Evolutionary conservation across 2,113 vertebrate genomes (phyloP).

Genomic region (Tupaia tana): DNA sequence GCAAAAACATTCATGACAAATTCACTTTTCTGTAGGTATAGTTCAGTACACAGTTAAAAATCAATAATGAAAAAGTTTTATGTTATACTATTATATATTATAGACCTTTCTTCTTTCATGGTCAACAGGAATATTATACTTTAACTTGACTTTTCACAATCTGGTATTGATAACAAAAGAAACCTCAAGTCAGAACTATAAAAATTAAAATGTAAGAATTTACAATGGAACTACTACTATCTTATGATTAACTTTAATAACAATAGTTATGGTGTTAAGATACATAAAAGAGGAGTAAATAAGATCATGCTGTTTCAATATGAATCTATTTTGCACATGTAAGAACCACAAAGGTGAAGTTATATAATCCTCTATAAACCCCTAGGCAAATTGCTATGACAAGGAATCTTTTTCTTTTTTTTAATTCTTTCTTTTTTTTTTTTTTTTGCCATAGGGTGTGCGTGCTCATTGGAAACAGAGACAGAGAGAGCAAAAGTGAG

Average conservation of each 20-base stretch:
- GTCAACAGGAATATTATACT: neutral
- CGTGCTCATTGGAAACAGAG: too few relatives aligned
- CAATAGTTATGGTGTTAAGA: neutral
- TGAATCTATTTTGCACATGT: conserved; percentile 31
- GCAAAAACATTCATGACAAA: neutral
- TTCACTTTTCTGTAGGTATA: neutral
- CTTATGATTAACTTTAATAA: neutral
- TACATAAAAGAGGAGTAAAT: neutral
- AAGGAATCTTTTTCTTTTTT: neutral
- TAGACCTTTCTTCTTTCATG: conserved; percentile 1
- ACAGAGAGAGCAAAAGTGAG: too few relatives aligned
- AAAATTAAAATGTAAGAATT: conserved; percentile 32
- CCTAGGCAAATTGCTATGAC: conserved; percentile 5
- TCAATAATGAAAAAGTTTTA: neutral
- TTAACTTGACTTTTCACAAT: conserved; percentile 16
- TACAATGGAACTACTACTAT: conserved; percentile 27
- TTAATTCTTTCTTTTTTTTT: too few relatives aligned
- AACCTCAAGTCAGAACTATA: neutral
- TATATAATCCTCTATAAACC: neutral
- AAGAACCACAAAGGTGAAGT: neutral
- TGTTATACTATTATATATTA: neutral
- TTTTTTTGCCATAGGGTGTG: too few relatives aligned
- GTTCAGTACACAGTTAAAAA: neutral
- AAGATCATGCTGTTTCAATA: conserved; percentile 27
- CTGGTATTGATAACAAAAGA: neutral